Evolutionary conservation across 1,140 invertebrate species (phyloP).

Genomic region (Brachystomella parvula): DNA sequence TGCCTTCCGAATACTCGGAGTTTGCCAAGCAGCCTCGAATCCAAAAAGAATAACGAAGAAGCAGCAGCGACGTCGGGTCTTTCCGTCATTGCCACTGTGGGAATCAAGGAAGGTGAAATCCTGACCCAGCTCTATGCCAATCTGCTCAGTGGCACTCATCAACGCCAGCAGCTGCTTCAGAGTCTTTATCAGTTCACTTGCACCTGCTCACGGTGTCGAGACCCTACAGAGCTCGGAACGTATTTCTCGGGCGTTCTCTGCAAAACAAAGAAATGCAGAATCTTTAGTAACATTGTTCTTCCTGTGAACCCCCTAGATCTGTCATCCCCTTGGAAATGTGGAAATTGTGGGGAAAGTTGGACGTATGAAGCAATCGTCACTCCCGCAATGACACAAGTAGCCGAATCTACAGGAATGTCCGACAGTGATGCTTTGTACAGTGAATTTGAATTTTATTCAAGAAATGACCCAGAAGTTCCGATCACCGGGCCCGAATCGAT

Average conservation of each 20-base stretch:
- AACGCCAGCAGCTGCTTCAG: slow-evolving; percentile 39
- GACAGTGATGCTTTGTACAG: not conserved
- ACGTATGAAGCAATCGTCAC: not conserved
- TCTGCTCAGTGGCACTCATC: slow-evolving; percentile 34
- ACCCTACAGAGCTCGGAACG: slow-evolving; percentile 39
- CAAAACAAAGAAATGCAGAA: slow-evolving; percentile 8
- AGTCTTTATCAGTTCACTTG: slow-evolving; percentile 41
- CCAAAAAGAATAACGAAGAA: not conserved
- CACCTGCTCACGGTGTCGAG: slow-evolving; percentile 39
- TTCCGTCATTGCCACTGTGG: not conserved
- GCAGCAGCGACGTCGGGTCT: not conserved
- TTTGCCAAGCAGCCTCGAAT: not conserved
- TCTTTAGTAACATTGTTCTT: not conserved
- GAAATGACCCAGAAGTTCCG: not conserved
- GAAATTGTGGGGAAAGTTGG: not conserved
- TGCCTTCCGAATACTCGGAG: slow-evolving; percentile 7
- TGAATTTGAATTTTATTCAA: slow-evolving; percentile 1
- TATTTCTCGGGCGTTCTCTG: slow-evolving; percentile 33
- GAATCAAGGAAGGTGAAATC: slow-evolving; percentile 10
- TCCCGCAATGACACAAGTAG: slow-evolving; percentile 1
- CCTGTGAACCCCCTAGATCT: slow-evolving; percentile 2
- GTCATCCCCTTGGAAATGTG: not conserved
- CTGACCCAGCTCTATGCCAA: slow-evolving; percentile 18
- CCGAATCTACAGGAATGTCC: slow-evolving; percentile 5
- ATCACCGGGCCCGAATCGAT: slow-evolving; percentile 2